A percentile compares a stretch with the other conserved stretches of the same genome.
phyloP scores from a whole-genome alignment of 2,888 invertebrate species.

The Danaus chrysippus region DNA sequence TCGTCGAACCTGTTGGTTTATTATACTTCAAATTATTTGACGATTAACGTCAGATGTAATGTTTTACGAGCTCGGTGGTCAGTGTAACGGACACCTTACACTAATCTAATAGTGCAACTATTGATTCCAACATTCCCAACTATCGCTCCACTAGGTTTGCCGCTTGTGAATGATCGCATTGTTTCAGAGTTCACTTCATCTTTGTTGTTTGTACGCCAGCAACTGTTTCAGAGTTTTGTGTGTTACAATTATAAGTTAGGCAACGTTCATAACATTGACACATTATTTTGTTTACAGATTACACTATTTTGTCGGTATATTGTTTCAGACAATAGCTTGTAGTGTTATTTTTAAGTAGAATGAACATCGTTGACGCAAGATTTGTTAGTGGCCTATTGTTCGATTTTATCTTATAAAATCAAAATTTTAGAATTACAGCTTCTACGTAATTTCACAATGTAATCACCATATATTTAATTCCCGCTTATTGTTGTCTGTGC shows the following conservation, averaged over 20 bases:
- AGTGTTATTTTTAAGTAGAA: constrained; percentile 35
- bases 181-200: too few species aligned
- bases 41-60: not conserved
- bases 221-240: too few species aligned
- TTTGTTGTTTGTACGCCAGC: too few species aligned
- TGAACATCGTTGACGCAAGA: constrained; percentile 61
- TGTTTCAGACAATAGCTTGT: constrained; percentile 66
- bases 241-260: too few species aligned
- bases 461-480: constrained; percentile 10
- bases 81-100: constrained; percentile 14
- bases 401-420: constrained; percentile 47
- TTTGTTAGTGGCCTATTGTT: constrained; percentile 46
- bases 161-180: constrained; percentile 12
- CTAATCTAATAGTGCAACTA: constrained; percentile 43
- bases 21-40: not conserved
- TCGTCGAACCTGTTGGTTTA: not conserved
- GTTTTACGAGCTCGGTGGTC: constrained; percentile 9
- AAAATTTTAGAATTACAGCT: constrained; percentile 18
- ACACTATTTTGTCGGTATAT: constrained; percentile 33
- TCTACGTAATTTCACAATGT: constrained; percentile 10
- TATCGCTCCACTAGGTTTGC: constrained; percentile 34
- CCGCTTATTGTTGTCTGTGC: not conserved
- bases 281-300: not conserved
- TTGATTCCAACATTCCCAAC: constrained; percentile 42
- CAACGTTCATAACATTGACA: not conserved